A percentile compares a stretch with the other conserved stretches of the same genome.
phyloP scores from a whole-genome alignment of 2,113 vertebrate species.

The Ciconia boyciana region DNA sequence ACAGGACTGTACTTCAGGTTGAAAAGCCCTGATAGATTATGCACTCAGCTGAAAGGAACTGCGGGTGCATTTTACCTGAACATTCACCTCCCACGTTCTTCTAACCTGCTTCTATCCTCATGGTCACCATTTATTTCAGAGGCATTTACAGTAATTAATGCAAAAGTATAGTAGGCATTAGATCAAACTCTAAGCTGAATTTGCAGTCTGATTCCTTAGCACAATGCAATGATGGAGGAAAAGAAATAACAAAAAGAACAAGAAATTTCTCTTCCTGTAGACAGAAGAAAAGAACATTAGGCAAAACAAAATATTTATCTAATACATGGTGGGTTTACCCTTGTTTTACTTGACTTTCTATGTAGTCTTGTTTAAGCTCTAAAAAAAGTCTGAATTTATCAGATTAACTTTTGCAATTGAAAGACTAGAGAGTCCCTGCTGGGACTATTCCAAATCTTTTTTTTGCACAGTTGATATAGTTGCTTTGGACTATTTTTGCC shows the following conservation, averaged over 20 bases:
- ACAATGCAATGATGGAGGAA: not conserved
- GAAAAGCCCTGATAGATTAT: not conserved
- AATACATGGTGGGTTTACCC: not conserved
- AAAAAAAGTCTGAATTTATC: constrained; percentile 15
- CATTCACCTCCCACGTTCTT: not conserved
- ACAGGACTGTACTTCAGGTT: not conserved
- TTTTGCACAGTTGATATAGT: not conserved
- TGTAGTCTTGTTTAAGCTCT: not conserved
- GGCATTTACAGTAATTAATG: not conserved
- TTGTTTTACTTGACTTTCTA: not conserved
- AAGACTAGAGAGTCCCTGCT: not conserved
- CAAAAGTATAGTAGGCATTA: not conserved
- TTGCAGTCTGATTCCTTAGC: not conserved
- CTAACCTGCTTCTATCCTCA: not conserved
- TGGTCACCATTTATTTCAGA: not conserved
- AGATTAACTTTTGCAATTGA: constrained; percentile 1
- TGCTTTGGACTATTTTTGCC: not conserved
- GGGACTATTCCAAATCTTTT: not conserved
- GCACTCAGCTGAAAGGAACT: not conserved
- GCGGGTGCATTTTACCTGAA: not conserved
- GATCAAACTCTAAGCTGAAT: not conserved
- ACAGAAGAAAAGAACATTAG: not conserved
- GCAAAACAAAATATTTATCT: not conserved
- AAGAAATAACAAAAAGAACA: not conserved
- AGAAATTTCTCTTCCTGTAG: not conserved